These are phyloP conservation scores for Ormyrus labotus DNA, from an alignment of 2,888 invertebrate species.

Conservation along the genomic window DNA sequence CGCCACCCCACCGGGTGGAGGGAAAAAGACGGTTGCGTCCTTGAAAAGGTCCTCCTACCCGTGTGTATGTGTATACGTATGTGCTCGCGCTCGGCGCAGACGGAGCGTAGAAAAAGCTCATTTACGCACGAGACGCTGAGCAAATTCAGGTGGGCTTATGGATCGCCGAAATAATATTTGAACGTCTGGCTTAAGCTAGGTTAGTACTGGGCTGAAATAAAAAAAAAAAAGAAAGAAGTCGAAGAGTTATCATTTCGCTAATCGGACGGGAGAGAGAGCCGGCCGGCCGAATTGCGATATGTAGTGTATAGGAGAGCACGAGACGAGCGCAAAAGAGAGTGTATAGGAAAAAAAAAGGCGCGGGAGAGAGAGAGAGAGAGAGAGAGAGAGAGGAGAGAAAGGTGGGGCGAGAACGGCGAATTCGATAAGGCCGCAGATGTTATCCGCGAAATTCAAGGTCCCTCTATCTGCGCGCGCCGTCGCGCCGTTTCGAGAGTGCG, in stretches of 20 bases:
- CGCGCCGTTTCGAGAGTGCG: slow-evolving; percentile 57
- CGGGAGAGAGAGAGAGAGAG: neutral
- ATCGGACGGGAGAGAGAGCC: slow-evolving; percentile 16
- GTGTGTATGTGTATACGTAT: too few species aligned
- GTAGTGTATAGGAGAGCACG: neutral
- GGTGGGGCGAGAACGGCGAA: slow-evolving; percentile 57
- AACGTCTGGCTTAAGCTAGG: slow-evolving; percentile 75
- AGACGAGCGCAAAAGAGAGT: neutral
- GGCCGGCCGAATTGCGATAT: slow-evolving; percentile 2
- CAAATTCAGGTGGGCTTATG: slow-evolving; percentile 70
- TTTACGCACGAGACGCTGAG: slow-evolving; percentile 59
- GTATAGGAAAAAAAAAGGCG: neutral
- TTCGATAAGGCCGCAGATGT: slow-evolving; percentile 75
- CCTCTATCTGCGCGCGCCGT: slow-evolving; percentile 67
- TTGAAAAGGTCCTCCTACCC: neutral
- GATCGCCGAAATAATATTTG: slow-evolving; percentile 71
- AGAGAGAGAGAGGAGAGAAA: slow-evolving; percentile 31
- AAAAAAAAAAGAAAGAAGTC: too few species aligned
- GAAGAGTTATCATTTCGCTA: slow-evolving; percentile 54
- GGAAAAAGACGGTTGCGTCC: neutral
- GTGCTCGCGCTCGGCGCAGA: neutral
- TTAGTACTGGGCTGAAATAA: slow-evolving; percentile 71
- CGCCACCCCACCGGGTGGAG: too few species aligned
- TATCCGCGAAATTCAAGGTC: slow-evolving; percentile 76
- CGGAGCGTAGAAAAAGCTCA: neutral